A percentile compares a stretch with the other conserved stretches of the same genome.
phyloP scores from a whole-genome alignment of 2,113 vertebrate species.

The Lathamus discolor region DNA sequence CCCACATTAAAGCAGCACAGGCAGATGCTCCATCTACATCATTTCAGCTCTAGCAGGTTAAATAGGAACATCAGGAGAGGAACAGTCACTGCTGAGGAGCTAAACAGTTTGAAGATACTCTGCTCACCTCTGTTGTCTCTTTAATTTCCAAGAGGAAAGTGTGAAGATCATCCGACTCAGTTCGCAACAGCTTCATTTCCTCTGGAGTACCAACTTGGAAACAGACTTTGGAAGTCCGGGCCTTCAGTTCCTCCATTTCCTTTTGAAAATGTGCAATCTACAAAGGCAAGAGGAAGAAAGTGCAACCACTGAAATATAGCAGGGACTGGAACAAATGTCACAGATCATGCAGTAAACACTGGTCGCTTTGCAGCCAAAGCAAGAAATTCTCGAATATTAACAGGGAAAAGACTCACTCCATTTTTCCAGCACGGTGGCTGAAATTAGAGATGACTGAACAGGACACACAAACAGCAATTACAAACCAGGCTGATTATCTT shows the following conservation, averaged over 20 bases:
- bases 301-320: background rate
- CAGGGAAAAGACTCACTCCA: background rate
- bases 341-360: background rate
- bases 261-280: slow-evolving; percentile 96
- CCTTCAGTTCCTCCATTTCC: slow-evolving; percentile 91
- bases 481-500: background rate
- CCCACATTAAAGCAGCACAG: background rate
- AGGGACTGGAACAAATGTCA: background rate
- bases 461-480: background rate
- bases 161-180: slow-evolving; percentile 83
- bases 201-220: slow-evolving; percentile 86
- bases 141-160: slow-evolving; percentile 91
- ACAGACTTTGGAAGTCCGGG: slow-evolving; percentile 78
- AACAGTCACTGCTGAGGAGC: background rate
- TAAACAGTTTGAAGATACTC: background rate
- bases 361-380: background rate
- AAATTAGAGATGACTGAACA: background rate
- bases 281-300: background rate
- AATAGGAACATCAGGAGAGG: background rate
- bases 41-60: background rate
- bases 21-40: background rate
- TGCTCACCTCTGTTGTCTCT: slow-evolving; percentile 91
- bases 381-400: background rate
- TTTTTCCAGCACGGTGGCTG: background rate
- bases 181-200: slow-evolving; percentile 86